These are phyloP conservation scores for Philereme transversata DNA, from an alignment of 2,888 invertebrate genomes.

Conservation along the genomic window DNA sequence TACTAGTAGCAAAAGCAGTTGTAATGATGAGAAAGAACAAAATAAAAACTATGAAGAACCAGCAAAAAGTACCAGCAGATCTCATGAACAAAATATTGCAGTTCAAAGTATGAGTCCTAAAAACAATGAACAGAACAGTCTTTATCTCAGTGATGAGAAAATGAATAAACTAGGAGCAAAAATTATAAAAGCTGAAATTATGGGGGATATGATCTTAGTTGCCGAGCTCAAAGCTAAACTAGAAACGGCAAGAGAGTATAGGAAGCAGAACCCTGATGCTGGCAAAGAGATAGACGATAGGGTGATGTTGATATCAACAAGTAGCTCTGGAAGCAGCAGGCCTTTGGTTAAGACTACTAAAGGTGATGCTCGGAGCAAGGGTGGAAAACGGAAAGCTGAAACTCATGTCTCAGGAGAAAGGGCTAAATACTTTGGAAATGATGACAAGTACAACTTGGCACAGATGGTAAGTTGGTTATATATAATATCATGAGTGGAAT, in stretches of 20 bases:
- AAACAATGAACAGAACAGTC: conserved; percentile 37
- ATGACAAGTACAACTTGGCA: conserved; percentile 93
- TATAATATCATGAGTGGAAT: too few relatives aligned
- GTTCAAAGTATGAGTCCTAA: conserved; percentile 9
- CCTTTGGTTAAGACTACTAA: conserved; percentile 81
- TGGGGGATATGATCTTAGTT: conserved; percentile 90
- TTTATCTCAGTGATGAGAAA: conserved; percentile 89
- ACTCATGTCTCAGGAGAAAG: conserved; percentile 90
- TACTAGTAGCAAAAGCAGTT: conserved; percentile 25
- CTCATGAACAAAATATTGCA: conserved; percentile 10
- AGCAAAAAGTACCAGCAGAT: conserved; percentile 9
- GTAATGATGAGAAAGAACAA: conserved; percentile 7
- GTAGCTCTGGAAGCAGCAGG: conserved; percentile 86
- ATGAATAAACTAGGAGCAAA: conserved; percentile 96
- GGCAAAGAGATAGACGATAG: conserved; percentile 67
- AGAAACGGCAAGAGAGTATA: conserved; percentile 86
- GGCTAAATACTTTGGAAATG: conserved; percentile 93
- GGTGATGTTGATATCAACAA: conserved; percentile 88
- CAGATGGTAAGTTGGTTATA: conserved; percentile 86
- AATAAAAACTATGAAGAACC: conserved; percentile 6
- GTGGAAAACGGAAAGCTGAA: conserved; percentile 83
- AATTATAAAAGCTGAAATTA: conserved; percentile 96
- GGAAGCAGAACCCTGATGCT: conserved; percentile 69
- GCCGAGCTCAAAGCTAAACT: conserved; percentile 89
- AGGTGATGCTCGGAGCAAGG: conserved; percentile 71